Evolutionary conservation across 2,797 vertebrate species (phyloP), one percentile per base, ranked within the genome.

Genomic region (Mus minutoides): DNA sequence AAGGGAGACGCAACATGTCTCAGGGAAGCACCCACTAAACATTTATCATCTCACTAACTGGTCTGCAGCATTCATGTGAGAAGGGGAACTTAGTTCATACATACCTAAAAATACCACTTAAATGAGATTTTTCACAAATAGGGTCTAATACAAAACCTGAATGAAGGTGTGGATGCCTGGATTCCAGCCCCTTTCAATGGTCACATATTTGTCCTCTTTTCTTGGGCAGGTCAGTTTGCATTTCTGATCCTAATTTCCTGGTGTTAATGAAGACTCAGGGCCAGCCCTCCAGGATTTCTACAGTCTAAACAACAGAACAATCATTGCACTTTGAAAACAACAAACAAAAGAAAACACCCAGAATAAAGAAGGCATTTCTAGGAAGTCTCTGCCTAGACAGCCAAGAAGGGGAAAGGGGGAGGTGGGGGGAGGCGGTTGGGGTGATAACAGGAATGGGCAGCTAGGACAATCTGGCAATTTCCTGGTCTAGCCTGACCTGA

Each of bases 271-370:
- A 94, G 60, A 37, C 24, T 60, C 64, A 34, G 67, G 40, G 80
- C 60, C 64, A 75, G 46, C 21, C 40, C 6, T 88, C 54, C 52
- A 64, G 52, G 71, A 77, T 3, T 21, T 31, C 34, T 43, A 43
- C 31, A 58, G 22, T 49, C 76, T 11, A 29, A 78, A 40, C 56
- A 60, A 80, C 49, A 92, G 31, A 95, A 88, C 37, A 83, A 91
- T 58, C 56, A 7, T 0, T 79, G 76, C 12, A 54, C 49, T 94
- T 76, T 19, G 58, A 49, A 89, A 62, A 77, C 40, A 89, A n/a
- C 54, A 31, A 90, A 88, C 62, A 78, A 92, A 92, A 43, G 64
- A 95, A 84, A 95, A 87, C 56, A 92, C 83, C 19, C 86, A 60
- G 77, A 77, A 58, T 85, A 92, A 43, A 56, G 56, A 17, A 92